Evolutionary conservation across 2,113 vertebrate genomes (phyloP).

Genomic region (Silurus asotus): DNA sequence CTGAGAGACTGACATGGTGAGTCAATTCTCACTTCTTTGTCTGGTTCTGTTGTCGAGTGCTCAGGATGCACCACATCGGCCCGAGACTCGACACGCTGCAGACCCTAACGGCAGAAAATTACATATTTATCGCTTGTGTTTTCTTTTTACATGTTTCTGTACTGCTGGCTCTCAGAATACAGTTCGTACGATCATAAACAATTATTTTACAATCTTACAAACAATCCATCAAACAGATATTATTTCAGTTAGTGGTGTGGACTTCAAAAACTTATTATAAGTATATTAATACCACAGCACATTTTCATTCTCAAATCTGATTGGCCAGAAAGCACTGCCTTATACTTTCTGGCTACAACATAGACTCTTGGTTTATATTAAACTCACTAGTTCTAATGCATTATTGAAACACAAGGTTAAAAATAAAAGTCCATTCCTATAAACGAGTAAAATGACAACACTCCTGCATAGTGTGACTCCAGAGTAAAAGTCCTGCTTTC

Average conservation of each 20-base stretch:
- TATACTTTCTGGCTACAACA: not conserved
- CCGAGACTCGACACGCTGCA: no score
- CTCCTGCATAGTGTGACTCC: no score
- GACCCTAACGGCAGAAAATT: not conserved
- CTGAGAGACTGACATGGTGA: conserved; percentile 3
- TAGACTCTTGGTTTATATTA: not conserved
- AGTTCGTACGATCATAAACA: no score
- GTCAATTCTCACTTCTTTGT: conserved; percentile 4
- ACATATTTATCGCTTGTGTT: not conserved
- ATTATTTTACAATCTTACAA: no score
- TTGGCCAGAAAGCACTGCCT: not conserved
- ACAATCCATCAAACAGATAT: no score
- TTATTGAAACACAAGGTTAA: not conserved
- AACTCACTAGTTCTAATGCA: not conserved
- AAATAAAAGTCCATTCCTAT: no score
- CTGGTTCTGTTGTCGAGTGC: not conserved
- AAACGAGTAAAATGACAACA: no score
- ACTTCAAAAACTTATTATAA: no score
- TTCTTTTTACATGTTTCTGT: no score
- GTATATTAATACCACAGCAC: not conserved
- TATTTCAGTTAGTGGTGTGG: no score
- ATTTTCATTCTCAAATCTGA: not conserved
- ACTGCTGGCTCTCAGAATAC: no score
- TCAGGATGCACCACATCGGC: not conserved
- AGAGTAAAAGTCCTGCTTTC: no score